Conservation (phyloP, 1,140 invertebrate genomes). For the Drusus annulatus region DNA sequence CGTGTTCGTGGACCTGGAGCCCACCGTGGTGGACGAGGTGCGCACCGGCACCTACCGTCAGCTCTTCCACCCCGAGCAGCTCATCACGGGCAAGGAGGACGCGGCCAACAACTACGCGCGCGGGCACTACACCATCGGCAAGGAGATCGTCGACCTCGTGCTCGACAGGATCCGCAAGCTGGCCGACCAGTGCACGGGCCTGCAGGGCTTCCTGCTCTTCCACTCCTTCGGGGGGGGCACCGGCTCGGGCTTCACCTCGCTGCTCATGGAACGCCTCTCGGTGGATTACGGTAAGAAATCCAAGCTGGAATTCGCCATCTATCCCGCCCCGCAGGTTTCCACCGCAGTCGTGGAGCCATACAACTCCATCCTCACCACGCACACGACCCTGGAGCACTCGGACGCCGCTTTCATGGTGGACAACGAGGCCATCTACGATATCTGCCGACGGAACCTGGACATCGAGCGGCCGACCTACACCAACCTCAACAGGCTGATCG, state of each 20-base stretch:
- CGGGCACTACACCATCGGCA: slow-evolving; percentile 93
- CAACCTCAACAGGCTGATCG: slow-evolving; percentile 85
- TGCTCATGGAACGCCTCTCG: slow-evolving; percentile 89
- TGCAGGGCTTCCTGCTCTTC: slow-evolving; percentile 92
- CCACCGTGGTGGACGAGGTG: slow-evolving; percentile 88
- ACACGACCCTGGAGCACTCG: slow-evolving; percentile 88
- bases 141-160: slow-evolving; percentile 88
- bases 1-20: slow-evolving; percentile 83
- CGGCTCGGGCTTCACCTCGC: slow-evolving; percentile 89
- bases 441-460: slow-evolving; percentile 90
- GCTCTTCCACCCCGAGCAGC: slow-evolving; percentile 80
- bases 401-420: slow-evolving; percentile 92
- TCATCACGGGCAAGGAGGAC: slow-evolving; percentile 81
- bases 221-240: slow-evolving; percentile 93
- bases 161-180: slow-evolving; percentile 85
- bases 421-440: slow-evolving; percentile 92
- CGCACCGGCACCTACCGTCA: slow-evolving; percentile 87
- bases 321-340: slow-evolving; percentile 91
- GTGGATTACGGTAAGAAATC: slow-evolving; percentile 83
- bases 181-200: slow-evolving; percentile 89
- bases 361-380: slow-evolving; percentile 87
- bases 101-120: slow-evolving; percentile 92
- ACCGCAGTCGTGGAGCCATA: slow-evolving; percentile 93
- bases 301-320: slow-evolving; percentile 80
- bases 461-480: slow-evolving; percentile 89